Evolutionary conservation across 2,888 invertebrate species (phyloP).

Genomic region (Taphrorychus bicolor): DNA sequence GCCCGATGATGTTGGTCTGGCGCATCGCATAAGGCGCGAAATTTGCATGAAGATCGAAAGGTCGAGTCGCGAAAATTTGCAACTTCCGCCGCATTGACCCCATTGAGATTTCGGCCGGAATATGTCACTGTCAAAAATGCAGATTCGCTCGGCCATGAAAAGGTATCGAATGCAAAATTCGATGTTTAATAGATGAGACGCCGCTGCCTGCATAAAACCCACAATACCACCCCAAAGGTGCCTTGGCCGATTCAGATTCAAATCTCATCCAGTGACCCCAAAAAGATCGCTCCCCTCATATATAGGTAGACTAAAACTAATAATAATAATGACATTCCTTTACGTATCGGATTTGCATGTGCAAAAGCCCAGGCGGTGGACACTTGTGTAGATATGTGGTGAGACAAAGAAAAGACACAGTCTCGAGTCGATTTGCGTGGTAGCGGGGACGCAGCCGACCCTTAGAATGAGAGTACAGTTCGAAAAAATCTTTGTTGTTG

Average conservation of each 20-base stretch:
- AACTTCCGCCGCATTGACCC: slow-evolving; percentile 25
- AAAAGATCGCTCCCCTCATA: background rate
- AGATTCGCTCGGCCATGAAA: background rate
- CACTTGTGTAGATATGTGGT: slow-evolving; percentile 15
- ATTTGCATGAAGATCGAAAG: background rate
- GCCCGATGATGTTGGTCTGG: background rate
- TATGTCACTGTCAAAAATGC: slow-evolving; percentile 15
- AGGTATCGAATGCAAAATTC: slow-evolving; percentile 3
- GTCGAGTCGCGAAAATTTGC: slow-evolving; percentile 16
- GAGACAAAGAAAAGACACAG: slow-evolving; percentile 3
- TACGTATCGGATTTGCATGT: slow-evolving; percentile 9
- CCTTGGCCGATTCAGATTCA: slow-evolving; percentile 1
- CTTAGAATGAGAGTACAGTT: background rate
- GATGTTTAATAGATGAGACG: slow-evolving; percentile 15
- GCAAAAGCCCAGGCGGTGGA: slow-evolving; percentile 17
- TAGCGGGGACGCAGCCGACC: background rate
- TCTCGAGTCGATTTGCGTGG: background rate
- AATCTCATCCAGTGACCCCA: slow-evolving; percentile 2
- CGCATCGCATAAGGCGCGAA: background rate
- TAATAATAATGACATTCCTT: slow-evolving; percentile 1
- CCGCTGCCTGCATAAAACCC: too few species aligned
- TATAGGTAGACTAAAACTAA: too few species aligned
- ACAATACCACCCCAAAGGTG: background rate
- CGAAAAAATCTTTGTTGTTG: background rate
- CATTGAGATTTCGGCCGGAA: slow-evolving; percentile 24